Conservation (phyloP, 2,888 invertebrate species). For the Eupithecia insigniata region DNA sequence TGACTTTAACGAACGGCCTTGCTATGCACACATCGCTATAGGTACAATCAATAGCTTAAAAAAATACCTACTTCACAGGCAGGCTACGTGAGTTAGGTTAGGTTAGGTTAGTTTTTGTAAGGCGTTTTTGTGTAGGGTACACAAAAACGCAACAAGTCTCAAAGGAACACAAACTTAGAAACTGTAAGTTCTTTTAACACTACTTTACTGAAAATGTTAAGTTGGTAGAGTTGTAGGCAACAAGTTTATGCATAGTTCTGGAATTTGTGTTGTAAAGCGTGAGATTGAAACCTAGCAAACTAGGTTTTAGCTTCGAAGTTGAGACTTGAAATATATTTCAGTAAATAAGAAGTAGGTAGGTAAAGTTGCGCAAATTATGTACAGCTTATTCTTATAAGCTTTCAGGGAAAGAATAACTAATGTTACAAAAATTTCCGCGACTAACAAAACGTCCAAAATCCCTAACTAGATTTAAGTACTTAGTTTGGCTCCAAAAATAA, state of each 20-base stretch:
- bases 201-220: constrained; percentile 3
- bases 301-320: neutral
- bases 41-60: neutral
- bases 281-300: neutral
- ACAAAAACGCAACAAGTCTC: constrained; percentile 15
- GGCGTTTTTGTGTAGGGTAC: no score
- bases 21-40: no score
- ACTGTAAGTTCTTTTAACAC: constrained; percentile 12
- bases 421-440: neutral
- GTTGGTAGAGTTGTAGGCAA: constrained; percentile 11
- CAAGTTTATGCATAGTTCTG: constrained; percentile 17
- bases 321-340: neutral
- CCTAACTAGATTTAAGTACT: neutral
- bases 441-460: neutral
- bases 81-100: no score
- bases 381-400: neutral
- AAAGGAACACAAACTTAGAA: constrained; percentile 18
- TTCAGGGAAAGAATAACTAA: neutral
- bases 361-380: neutral
- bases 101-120: no score
- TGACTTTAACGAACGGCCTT: neutral
- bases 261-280: neutral
- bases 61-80: neutral
- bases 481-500: no score
- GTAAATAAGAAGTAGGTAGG: neutral